phyloP scores from a whole-genome alignment of 1,140 invertebrate species.

The Agraylea sexmaculata region DNA sequence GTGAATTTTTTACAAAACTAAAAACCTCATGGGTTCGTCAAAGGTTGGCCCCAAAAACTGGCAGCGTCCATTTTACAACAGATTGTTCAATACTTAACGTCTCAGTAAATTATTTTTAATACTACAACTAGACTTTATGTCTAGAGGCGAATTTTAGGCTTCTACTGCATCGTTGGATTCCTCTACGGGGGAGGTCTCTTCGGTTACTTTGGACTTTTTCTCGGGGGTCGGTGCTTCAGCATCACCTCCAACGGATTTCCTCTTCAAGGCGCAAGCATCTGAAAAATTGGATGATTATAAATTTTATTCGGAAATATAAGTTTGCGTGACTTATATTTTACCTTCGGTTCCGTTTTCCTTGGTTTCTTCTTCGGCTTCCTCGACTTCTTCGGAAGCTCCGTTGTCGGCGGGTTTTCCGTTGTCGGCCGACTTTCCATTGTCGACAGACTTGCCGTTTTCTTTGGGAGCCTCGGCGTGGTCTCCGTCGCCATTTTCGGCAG shows the following conservation, averaged over 20 bases:
- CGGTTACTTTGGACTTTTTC: slow-evolving; percentile 60
- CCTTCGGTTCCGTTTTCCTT: slow-evolving; percentile 28
- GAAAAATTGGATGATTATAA: slow-evolving; percentile 6
- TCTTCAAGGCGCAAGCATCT: slow-evolving; percentile 47
- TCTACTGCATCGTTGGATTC: slow-evolving; percentile 45
- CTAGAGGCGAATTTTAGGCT: slow-evolving; percentile 40
- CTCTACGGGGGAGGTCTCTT: slow-evolving; percentile 43
- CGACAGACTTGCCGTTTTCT: slow-evolving; percentile 31
- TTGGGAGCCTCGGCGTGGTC: slow-evolving; percentile 30
- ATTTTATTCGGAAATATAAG: slow-evolving; percentile 5
- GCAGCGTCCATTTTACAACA: slow-evolving; percentile 19
- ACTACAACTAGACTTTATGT: slow-evolving; percentile 17
- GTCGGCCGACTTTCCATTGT: slow-evolving; percentile 34
- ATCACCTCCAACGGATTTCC: slow-evolving; percentile 53
- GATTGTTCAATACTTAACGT: slow-evolving; percentile 20
- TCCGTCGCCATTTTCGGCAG: slow-evolving; percentile 34
- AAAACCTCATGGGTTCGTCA: slow-evolving; percentile 9
- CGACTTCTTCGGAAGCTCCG: slow-evolving; percentile 23
- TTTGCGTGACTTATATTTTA: slow-evolving; percentile 6
- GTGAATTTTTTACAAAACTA: too few relatives aligned
- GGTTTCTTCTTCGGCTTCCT: slow-evolving; percentile 19
- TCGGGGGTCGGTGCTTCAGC: slow-evolving; percentile 47
- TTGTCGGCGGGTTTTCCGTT: slow-evolving; percentile 29
- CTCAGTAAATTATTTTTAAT: slow-evolving; percentile 20
- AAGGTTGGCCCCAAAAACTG: slow-evolving; percentile 16